Conservation (phyloP, 2,888 invertebrate species). For the Nysson spinosus region DNA sequence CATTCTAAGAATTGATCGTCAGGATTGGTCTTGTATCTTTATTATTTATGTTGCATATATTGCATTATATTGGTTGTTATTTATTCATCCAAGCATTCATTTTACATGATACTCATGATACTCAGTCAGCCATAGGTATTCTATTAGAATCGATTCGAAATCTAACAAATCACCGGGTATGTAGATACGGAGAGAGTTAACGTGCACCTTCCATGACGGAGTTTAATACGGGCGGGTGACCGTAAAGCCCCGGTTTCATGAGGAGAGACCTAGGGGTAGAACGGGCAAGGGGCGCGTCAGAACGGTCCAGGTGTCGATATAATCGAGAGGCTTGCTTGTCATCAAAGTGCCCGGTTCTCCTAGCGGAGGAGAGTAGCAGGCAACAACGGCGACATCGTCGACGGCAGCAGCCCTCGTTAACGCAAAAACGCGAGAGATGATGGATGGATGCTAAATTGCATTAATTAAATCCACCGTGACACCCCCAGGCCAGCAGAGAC, state of each 20-base stretch:
- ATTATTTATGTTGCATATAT: no score
- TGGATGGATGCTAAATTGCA: slow-evolving; percentile 77
- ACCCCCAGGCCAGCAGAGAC: slow-evolving; percentile 63
- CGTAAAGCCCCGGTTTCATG: slow-evolving; percentile 54
- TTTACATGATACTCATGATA: no score
- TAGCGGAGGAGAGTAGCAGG: slow-evolving; percentile 13
- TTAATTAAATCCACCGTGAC: slow-evolving; percentile 77
- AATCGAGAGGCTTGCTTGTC: slow-evolving; percentile 68
- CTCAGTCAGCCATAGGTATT: no score
- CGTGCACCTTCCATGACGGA: slow-evolving; percentile 43
- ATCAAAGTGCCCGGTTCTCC: slow-evolving; percentile 66
- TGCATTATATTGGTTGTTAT: no score
- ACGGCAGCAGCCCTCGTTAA: slow-evolving; percentile 69
- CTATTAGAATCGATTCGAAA: no score
- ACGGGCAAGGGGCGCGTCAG: slow-evolving; percentile 17
- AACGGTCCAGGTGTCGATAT: slow-evolving; percentile 70
- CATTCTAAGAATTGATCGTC: no score
- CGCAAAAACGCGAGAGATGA: slow-evolving; percentile 76
- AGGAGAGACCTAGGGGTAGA: slow-evolving; percentile 42
- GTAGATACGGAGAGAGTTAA: slow-evolving; percentile 29
- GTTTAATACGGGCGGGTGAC: slow-evolving; percentile 63
- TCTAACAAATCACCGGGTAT: no score
- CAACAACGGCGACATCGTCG: slow-evolving; percentile 29
- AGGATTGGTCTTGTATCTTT: no score
- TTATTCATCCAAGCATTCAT: no score